These are phyloP conservation scores for Sebastes diaconus DNA, from an alignment of 2,797 vertebrate species.

Conservation along the genomic window DNA sequence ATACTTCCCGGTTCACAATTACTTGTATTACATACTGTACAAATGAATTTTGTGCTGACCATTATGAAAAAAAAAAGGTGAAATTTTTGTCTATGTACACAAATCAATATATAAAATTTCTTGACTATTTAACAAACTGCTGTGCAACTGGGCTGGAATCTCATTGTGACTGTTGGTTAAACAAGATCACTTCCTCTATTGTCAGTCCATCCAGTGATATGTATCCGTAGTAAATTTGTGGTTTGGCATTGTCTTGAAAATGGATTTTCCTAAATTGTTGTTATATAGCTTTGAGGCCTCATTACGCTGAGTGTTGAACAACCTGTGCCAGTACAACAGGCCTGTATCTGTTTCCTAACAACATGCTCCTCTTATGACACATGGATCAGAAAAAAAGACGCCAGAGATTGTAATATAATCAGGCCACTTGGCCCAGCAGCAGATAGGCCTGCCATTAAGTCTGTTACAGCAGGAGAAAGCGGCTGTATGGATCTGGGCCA, in stretches of 20 bases:
- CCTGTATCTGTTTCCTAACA: conserved; percentile 52
- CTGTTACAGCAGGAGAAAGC: conserved; percentile 50
- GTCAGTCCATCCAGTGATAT: not conserved
- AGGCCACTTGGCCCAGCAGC: conserved; percentile 51
- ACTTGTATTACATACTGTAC: no score
- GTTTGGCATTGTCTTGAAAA: conserved; percentile 30
- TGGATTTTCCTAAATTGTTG: conserved; percentile 30
- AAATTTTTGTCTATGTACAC: no score
- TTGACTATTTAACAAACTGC: no score
- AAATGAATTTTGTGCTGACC: no score
- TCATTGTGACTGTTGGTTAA: conserved; percentile 1
- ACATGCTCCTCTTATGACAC: conserved; percentile 54
- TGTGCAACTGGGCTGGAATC: not conserved
- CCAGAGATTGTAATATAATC: conserved; percentile 65
- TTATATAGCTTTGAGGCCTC: conserved; percentile 41
- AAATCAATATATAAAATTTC: no score
- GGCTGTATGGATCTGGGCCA: conserved; percentile 55
- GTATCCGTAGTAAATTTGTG: conserved; percentile 32
- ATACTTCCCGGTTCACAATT: no score
- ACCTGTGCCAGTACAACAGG: conserved; percentile 17
- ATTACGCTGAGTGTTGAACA: conserved; percentile 38
- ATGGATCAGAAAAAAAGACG: conserved; percentile 24
- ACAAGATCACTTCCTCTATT: not conserved
- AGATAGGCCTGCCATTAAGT: conserved; percentile 31
- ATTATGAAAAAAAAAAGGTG: no score